Percentiles rank a stretch among this genome's conserved stretches.
Evolutionary conservation across 2,113 vertebrate genomes (phyloP).

Genomic region (Osmerus eperlanus): DNA sequence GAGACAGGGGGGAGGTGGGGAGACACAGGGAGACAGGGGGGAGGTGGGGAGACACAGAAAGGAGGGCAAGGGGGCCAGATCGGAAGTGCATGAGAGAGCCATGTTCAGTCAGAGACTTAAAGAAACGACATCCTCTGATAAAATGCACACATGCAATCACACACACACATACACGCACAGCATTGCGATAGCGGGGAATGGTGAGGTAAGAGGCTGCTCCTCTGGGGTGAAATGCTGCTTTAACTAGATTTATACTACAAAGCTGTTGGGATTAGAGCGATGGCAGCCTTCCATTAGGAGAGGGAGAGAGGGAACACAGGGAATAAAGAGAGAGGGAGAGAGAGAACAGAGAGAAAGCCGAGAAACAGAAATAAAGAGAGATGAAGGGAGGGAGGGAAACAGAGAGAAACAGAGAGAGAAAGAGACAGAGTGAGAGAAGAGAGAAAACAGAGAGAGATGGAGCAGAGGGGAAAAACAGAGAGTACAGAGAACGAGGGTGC

Average conservation of each 20-base stretch:
- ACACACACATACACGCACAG: neutral
- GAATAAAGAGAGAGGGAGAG: no score
- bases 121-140: no score
- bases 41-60: neutral
- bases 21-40: neutral
- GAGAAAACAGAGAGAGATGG: slow-evolving; percentile 1
- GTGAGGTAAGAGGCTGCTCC: slow-evolving; percentile 54
- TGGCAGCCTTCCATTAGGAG: slow-evolving; percentile 45
- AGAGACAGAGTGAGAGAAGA: slow-evolving; percentile 26
- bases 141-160: neutral
- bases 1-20: neutral
- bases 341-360: no score
- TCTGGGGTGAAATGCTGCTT: slow-evolving; percentile 58
- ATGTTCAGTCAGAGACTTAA: neutral
- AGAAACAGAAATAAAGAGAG: no score
- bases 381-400: neutral
- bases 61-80: neutral
- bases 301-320: slow-evolving; percentile 13
- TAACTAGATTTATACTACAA: slow-evolving; percentile 49
- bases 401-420: slow-evolving; percentile 20
- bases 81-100: neutral
- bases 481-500: slow-evolving; percentile 54
- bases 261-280: slow-evolving; percentile 45
- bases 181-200: slow-evolving; percentile 12
- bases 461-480: slow-evolving; percentile 24